phyloP scores from a whole-genome alignment of 2,113 vertebrate genomes.

The Dipodomys spectabilis region DNA sequence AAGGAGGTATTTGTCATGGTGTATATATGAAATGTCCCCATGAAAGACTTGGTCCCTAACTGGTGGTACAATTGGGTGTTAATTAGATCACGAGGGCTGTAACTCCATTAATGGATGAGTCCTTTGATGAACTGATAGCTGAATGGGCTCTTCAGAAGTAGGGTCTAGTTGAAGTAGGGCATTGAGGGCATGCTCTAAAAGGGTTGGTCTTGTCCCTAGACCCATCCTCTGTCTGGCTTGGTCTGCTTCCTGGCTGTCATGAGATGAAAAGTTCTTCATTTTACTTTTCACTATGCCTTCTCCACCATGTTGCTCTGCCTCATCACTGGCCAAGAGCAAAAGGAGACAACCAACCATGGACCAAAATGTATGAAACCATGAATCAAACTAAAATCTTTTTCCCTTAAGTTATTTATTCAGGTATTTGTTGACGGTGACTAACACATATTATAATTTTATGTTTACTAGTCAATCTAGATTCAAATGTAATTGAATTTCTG shows the following conservation, averaged over 20 bases:
- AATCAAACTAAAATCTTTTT: neutral
- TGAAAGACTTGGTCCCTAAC: neutral
- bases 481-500: slow-evolving; percentile 10
- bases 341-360: neutral
- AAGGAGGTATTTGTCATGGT: neutral
- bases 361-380: neutral
- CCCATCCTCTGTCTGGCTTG: neutral
- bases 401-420: neutral
- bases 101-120: neutral
- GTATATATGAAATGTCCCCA: neutral
- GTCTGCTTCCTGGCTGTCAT: neutral
- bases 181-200: neutral
- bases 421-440: neutral
- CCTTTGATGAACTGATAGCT: neutral
- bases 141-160: neutral
- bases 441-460: neutral
- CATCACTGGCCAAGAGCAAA: neutral
- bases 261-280: neutral
- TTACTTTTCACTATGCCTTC: neutral
- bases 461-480: slow-evolving; percentile 13
- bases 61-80: neutral
- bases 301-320: neutral
- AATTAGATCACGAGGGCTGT: neutral
- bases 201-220: neutral
- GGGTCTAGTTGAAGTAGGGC: neutral